Conservation (phyloP, 1,140 invertebrate genomes). For the Latrodectus geometricus region DNA sequence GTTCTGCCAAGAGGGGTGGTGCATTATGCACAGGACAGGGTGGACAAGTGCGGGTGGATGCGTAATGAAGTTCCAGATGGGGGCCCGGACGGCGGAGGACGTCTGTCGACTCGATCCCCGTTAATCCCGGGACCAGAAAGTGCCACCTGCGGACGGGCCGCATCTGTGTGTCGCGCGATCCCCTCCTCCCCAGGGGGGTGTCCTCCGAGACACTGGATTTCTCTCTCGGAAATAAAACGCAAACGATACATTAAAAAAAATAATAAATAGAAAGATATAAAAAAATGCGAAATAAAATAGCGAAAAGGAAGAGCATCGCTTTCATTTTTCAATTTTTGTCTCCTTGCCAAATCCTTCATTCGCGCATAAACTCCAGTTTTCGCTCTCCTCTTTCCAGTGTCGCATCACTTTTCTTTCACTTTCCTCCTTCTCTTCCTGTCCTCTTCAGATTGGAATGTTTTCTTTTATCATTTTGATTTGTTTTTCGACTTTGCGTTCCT, state of each 20-base stretch:
- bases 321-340: slow-evolving; percentile 54
- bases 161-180: slow-evolving; percentile 40
- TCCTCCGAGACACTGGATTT: slow-evolving; percentile 34
- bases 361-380: slow-evolving; percentile 52
- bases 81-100: slow-evolving; percentile 19
- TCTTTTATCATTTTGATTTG: slow-evolving; percentile 57
- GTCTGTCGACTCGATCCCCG: slow-evolving; percentile 43
- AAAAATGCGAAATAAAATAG: neutral
- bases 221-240: slow-evolving; percentile 24
- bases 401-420: slow-evolving; percentile 25
- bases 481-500: neutral
- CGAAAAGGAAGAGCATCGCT: neutral
- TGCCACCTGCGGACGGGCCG: slow-evolving; percentile 45
- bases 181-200: slow-evolving; percentile 8
- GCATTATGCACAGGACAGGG: slow-evolving; percentile 17
- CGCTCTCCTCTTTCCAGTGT: slow-evolving; percentile 28
- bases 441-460: slow-evolving; percentile 57
- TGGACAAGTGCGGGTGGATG: slow-evolving; percentile 8
- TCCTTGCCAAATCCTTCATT: slow-evolving; percentile 44
- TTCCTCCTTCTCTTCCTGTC: slow-evolving; percentile 5
- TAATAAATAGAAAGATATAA: neutral
- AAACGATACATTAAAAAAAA: slow-evolving; percentile 23
- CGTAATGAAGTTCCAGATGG: slow-evolving; percentile 59
- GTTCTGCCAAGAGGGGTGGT: slow-evolving; percentile 14
- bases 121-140: slow-evolving; percentile 52